phyloP scores from a whole-genome alignment of 2,888 invertebrate species.

The Hedya salicella region DNA sequence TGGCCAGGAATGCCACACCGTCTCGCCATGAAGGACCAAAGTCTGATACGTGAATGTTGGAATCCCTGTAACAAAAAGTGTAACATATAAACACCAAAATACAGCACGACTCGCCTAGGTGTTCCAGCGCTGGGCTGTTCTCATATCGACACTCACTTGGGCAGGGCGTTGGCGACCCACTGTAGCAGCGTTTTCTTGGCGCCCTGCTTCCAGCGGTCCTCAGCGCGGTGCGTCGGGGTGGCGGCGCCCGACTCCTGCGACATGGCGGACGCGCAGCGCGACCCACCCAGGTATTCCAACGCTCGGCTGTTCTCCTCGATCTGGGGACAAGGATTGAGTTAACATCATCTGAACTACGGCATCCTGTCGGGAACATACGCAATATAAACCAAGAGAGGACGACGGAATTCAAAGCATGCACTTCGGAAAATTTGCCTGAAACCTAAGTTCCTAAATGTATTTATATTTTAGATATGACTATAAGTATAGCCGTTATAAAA shows the following conservation, averaged over 20 bases:
- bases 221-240: constrained; percentile 83
- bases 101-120: too few relatives aligned
- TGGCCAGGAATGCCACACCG: constrained; percentile 97
- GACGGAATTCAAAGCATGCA: too few relatives aligned
- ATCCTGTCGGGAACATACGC: too few relatives aligned
- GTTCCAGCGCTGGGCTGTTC: too few relatives aligned
- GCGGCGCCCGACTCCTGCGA: constrained; percentile 92
- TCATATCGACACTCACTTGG: constrained; percentile 83
- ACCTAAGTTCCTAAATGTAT: too few relatives aligned
- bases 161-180: constrained; percentile 97
- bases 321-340: constrained; percentile 76
- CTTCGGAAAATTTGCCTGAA: too few relatives aligned
- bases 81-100: too few relatives aligned
- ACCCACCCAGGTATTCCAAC: constrained; percentile 92
- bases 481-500: too few relatives aligned
- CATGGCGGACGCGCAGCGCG: constrained; percentile 91
- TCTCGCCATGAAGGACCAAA: constrained; percentile 98
- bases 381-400: too few relatives aligned
- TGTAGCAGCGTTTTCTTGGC: constrained; percentile 96
- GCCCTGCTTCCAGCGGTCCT: constrained; percentile 92
- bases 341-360: too few relatives aligned
- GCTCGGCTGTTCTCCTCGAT: constrained; percentile 98
- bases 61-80: constrained; percentile 85
- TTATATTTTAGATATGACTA: too few relatives aligned
- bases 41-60: constrained; percentile 95